Percentiles rank a stretch among this genome's conserved stretches.
These are phyloP conservation scores for Bicyclus anynana DNA, from an alignment of 1,140 invertebrate genomes.

Conservation along the genomic window DNA sequence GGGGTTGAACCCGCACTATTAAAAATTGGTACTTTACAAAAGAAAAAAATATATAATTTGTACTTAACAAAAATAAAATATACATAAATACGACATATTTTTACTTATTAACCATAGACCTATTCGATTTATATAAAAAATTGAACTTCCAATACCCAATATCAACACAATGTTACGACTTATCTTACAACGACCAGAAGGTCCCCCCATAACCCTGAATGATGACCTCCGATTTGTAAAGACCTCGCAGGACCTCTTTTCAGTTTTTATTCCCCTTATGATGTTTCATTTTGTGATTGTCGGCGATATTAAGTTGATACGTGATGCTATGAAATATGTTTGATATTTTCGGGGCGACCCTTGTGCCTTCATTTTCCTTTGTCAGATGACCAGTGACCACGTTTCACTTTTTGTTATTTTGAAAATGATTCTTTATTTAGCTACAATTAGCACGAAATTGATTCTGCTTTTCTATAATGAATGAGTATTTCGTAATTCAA, in stretches of 20 bases:
- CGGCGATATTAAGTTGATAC: constrained; percentile 53
- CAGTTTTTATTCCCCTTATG: constrained; percentile 71
- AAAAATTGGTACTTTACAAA: too few relatives aligned
- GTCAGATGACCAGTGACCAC: constrained; percentile 21
- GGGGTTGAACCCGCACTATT: too few relatives aligned
- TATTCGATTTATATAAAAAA: constrained; percentile 10
- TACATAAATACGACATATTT: too few relatives aligned
- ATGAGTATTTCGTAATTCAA: too few relatives aligned
- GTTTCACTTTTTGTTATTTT: background rate
- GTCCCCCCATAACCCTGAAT: constrained; percentile 55
- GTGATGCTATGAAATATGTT: constrained; percentile 45
- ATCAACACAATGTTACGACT: constrained; percentile 58
- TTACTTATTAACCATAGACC: too few relatives aligned
- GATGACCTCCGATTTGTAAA: constrained; percentile 72
- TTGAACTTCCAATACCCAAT: constrained; percentile 14
- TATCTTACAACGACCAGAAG: constrained; percentile 52
- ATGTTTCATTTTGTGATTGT: constrained; percentile 72
- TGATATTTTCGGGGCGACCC: constrained; percentile 34
- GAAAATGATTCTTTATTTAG: background rate
- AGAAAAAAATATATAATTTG: too few relatives aligned
- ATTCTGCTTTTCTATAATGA: too few relatives aligned
- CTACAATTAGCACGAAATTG: background rate
- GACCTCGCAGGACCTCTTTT: constrained; percentile 61
- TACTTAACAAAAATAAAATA: too few relatives aligned
- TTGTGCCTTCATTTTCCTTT: constrained; percentile 29